Evolutionary conservation across 2,797 vertebrate species (phyloP).

Genomic region (Stomatorhinus walkeri): DNA sequence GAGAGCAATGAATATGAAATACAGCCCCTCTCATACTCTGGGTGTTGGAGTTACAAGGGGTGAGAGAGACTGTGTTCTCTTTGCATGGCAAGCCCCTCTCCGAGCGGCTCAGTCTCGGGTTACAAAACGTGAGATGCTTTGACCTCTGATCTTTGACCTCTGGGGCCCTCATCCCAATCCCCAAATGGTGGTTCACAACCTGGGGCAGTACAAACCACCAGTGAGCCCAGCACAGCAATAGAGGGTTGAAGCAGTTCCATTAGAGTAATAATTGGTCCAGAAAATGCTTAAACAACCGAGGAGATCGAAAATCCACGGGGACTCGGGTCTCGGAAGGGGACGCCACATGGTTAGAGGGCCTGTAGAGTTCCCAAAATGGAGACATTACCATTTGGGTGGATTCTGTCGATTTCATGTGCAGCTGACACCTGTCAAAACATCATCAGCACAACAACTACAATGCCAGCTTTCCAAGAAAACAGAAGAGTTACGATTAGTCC

Average conservation of each 20-base stretch:
- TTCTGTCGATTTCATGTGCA: neutral
- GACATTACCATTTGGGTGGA: neutral
- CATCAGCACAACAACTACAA: neutral
- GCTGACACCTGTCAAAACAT: neutral
- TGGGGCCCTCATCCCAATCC: neutral
- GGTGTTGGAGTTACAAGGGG: neutral
- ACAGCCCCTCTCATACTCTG: neutral
- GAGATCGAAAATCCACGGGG: neutral
- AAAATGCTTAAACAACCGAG: neutral
- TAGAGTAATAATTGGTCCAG: neutral
- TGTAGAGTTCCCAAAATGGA: neutral
- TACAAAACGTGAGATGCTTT: neutral
- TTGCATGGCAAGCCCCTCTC: neutral
- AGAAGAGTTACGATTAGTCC: neutral
- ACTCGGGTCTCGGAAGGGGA: neutral
- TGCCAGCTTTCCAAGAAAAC: neutral
- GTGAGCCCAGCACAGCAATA: neutral
- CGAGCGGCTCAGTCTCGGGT: neutral
- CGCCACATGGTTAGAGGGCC: neutral
- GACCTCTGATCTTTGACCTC: slow-evolving; percentile 3
- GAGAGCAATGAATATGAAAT: neutral
- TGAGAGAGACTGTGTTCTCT: neutral
- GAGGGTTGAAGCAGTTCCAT: neutral
- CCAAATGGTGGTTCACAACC: neutral
- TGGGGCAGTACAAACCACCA: neutral